Evolutionary conservation across 2,888 invertebrate species (phyloP).

Genomic region (Pharmacophagus antenor): DNA sequence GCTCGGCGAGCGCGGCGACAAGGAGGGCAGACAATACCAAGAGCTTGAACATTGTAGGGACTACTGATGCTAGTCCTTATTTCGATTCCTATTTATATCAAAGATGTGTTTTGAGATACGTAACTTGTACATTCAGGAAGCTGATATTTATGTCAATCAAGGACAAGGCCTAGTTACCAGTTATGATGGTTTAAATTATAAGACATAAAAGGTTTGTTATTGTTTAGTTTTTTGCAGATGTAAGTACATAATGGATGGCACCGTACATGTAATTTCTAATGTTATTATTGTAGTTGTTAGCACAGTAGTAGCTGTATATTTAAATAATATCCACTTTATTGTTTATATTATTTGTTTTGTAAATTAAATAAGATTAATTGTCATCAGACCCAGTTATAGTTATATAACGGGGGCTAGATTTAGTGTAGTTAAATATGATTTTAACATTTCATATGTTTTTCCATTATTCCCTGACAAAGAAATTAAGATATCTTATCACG

Average conservation of each 20-base stretch:
- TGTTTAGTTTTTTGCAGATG: not conserved
- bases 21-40: slow-evolving; percentile 73
- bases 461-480: too few relatives aligned
- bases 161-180: slow-evolving; percentile 6
- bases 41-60: slow-evolving; percentile 42
- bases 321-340: too few relatives aligned
- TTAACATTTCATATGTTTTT: too few relatives aligned
- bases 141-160: slow-evolving; percentile 17
- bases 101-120: not conserved
- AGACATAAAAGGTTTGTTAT: not conserved
- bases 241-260: not conserved
- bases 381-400: too few relatives aligned
- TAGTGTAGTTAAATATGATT: too few relatives aligned
- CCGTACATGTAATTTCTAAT: not conserved
- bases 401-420: too few relatives aligned
- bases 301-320: too few relatives aligned
- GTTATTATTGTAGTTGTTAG: not conserved
- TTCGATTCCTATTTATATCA: slow-evolving; percentile 16
- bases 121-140: slow-evolving; percentile 6
- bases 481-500: too few relatives aligned
- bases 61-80: slow-evolving; percentile 34
- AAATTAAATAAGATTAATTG: too few relatives aligned
- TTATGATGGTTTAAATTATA: not conserved
- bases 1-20: slow-evolving; percentile 65
- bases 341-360: too few relatives aligned